Base-by-base conservation (phyloP, 2,797 vertebrate species). In the Carduelis carduelis region DNA sequence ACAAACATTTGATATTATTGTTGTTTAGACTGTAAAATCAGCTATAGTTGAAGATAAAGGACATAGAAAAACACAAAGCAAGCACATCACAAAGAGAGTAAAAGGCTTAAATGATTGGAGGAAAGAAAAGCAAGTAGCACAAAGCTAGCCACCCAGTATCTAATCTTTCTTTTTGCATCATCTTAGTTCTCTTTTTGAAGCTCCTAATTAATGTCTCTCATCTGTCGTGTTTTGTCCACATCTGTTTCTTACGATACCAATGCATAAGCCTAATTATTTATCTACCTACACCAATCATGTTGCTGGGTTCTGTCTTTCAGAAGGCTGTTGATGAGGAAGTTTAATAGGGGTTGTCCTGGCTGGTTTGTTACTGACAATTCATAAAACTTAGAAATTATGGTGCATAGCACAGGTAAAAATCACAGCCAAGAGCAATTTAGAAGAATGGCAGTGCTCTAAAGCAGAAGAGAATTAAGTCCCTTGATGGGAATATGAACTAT, bases 191-290 rank as follows among this genome's bases (percentile, higher is more conserved):
- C 28, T 81, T 88, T 91, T 59, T 46, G 53, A 76, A 78, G n/a
- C 34, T 93, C 52, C 64, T 92, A 87, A 94, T 95, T 91, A 89
- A 74, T 32, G 52, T 87, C 14, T 88, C 23, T 93, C 76, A 79
- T 93, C 87, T 95, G 70, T 79, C 0, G 0, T 43, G 28, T 82
- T 80, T 81, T 92, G 64, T 92, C 80, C 76, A 68, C 89, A 59
- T 93, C 80, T 83, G 65, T 88, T 91, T 93, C 47, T 44, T 86
- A 37, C 4, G 12, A 50, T 85, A 92, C 23, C 44, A 52, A 0
- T 65, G 47, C 28, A 70, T 59, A 71, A 93, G 35, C 50, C 53
- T 76, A 72, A 91, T 88, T 79, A 83, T 91, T 86, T 78, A 49
- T 69, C 41, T 61, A 4, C 47, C 61, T 74, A 63, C 56, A 56